phyloP scores from a whole-genome alignment of 2,113 vertebrate genomes.

The mouse (Mus musculus) region GRCm39 chr3:21691501-21692000 shows the following conservation, averaged over 20 bases:
- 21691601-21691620: not conserved
- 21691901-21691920: not conserved
- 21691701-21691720: not conserved
- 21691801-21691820: not conserved
- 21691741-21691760: not conserved
- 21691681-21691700: not conserved
- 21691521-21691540: not conserved
- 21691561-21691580: not conserved
- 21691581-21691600: not conserved
- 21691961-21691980: not conserved
- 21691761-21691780: not conserved
- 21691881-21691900: not conserved
- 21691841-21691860: slow-evolving; percentile 11
- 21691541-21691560: not conserved
- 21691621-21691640: not conserved
- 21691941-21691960: not conserved
- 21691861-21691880: not conserved
- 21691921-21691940: not conserved
- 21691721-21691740: not conserved
- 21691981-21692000: rapidly evolving
- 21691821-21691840: slow-evolving; percentile 41
- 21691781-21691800: not conserved
- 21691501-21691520: not conserved
- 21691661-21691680: not conserved
- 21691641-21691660: not conserved